Base-by-base conservation (phyloP, 2,888 invertebrate species). In the Chloroclysta siterata region DNA sequence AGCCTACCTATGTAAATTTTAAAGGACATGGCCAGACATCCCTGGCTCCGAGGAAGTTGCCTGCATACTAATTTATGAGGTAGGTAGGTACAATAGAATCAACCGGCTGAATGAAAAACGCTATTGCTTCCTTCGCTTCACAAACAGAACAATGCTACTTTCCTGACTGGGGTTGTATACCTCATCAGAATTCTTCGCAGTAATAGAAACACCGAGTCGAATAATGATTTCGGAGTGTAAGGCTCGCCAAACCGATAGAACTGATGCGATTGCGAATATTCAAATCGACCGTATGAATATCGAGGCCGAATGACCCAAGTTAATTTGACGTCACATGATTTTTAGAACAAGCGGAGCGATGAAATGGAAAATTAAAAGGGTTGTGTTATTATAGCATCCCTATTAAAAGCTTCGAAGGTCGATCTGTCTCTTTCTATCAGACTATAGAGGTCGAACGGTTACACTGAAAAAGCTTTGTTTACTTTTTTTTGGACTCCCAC, bases 21-120 rank as follows among this genome's bases (percentile, higher is more conserved):
- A 78, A 76, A 82, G 79, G 83, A 88, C 87, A 85, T 68, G 79
- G 74, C 77, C 81, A 84, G 83, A 87, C 87, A 80, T 72, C 70
- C 77, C 73, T 77, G 80, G 72, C 75, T 78, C 75, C 74, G 81
- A 88, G 84, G 88, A 85, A 88, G 83, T 80, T 46, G 76, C 76
- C 77, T 79, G 90, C 84, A 90, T 91, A 88, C 88, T 83, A 89
- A 90, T 89, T 82, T 74, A 82, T 81, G 14, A 46, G 17, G 46
- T 46, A 46, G 17, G 46, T 46, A 46, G 17, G 46, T 78, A 80
- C 81, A 77, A 81, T 77, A 80, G 76, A 75, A 72, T 71, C 76
- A 84, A 73, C 78, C 85, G 73, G 74, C 80, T 74, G 71, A 81
- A 78, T 76, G 53, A 75, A 82, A 79, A 77, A 73, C 68, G 70